Evolutionary conservation across 1,140 invertebrate genomes (phyloP).

Genomic region (Formica selysi): DNA sequence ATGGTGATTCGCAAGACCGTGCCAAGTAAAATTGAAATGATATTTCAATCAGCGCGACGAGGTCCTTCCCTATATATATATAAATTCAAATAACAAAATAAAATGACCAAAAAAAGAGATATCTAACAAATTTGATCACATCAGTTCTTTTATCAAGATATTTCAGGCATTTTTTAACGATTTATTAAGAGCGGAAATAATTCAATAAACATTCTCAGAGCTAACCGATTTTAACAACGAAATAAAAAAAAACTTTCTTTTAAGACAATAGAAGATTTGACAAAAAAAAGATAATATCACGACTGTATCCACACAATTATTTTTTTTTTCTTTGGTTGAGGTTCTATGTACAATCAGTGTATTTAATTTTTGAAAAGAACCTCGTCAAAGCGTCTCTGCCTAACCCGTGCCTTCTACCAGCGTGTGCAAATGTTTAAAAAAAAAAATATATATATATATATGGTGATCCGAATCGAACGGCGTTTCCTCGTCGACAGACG

Average conservation of each 20-base stretch:
- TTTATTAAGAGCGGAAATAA: background rate
- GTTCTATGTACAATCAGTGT: background rate
- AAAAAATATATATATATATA: slow-evolving; percentile 14
- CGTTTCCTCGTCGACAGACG: slow-evolving; percentile 72
- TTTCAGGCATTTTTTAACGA: background rate
- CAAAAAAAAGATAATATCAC: background rate
- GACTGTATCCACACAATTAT: background rate
- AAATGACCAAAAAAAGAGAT: background rate
- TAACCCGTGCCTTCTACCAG: slow-evolving; percentile 80
- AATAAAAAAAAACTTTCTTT: background rate
- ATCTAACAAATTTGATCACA: background rate
- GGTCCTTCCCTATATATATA: slow-evolving; percentile 70
- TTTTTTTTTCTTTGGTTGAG: background rate
- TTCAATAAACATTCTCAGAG: background rate
- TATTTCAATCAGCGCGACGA: slow-evolving; percentile 66
- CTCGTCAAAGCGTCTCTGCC: slow-evolving; percentile 72
- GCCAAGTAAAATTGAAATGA: slow-evolving; percentile 74
- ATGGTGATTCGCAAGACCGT: slow-evolving; percentile 80
- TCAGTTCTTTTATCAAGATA: background rate
- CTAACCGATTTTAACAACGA: background rate
- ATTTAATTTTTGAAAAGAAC: slow-evolving; percentile 65
- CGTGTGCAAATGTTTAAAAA: slow-evolving; percentile 78
- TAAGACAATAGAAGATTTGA: background rate
- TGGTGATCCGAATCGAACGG: slow-evolving; percentile 69
- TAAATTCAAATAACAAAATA: background rate